Evolutionary conservation across 2,888 invertebrate species (phyloP), one percentile per base, ranked within the genome.

Genomic region (Disparrhopalites patrizii): DNA sequence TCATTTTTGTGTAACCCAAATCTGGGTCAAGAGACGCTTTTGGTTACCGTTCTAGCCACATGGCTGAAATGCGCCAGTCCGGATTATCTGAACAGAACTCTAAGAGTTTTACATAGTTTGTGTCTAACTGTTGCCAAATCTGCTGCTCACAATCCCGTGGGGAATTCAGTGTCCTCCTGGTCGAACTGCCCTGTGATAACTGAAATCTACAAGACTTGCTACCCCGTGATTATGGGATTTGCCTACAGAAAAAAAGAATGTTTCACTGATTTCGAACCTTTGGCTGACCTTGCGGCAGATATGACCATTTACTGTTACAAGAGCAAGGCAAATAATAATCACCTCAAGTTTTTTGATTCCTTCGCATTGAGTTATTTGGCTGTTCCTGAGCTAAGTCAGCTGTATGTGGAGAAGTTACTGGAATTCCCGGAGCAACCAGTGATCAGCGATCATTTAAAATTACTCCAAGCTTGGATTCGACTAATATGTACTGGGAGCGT

Each of bases 221-320:
- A 18, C 31, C 25, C 51, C 15, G 18, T 27, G 30, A 7, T 50
- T 52, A 18, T 27, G 31, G 20, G 10, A n/a, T 36, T 50, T 43
- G 20, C 50, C 50, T 36, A 28, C 25, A 62, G 5, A 68, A 65
- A 57, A 55, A 67, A 47, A 38, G 61, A 43, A 66, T 63, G 18
- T 5, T 20, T 57, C 7, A 70, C 64, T 8, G 73, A 73, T 60
- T 30, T 71, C 1, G 65, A 70, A 56, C 71, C 73, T 13, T 33
- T 72, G 47, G 69, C 72, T 10, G 65, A 63, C 18, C 56, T 75
- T 4, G 75, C 71, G 2, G 69, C 66, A 10, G 70, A 71, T 65
- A 55, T 75, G 3, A 70, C 71, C 10, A n/a, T 68, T n/a, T n/a
- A n/a, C n/a, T n/a, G n/a, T n/a, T n/a, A n/a, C n/a, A n/a, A n/a